phyloP scores from a whole-genome alignment of 2,797 vertebrate species.

The Onychomys arenicola region DNA sequence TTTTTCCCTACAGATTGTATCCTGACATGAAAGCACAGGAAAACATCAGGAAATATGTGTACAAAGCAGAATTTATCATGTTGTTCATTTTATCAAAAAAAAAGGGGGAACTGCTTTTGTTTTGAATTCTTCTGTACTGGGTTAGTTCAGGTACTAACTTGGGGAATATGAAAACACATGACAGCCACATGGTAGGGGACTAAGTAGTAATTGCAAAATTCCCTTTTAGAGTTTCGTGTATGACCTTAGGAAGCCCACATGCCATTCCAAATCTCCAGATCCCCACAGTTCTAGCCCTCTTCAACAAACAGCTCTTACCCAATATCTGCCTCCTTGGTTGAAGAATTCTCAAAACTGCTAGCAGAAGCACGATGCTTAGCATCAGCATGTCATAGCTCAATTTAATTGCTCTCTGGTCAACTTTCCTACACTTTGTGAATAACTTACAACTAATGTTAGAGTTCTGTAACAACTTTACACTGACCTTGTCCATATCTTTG shows the following conservation, averaged over 20 bases:
- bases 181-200: constrained; percentile 30
- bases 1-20: background rate
- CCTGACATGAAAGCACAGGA: background rate
- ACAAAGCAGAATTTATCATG: background rate
- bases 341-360: constrained; percentile 3
- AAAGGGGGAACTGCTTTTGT: constrained; percentile 50
- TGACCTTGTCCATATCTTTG: background rate
- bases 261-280: background rate
- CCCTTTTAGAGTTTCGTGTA: background rate
- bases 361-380: background rate
- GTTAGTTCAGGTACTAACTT: constrained; percentile 46
- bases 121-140: constrained; percentile 27
- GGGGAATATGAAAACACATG: constrained; percentile 51
- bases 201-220: constrained; percentile 31
- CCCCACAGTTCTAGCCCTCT: background rate
- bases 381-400: background rate
- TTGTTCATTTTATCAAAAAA: background rate
- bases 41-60: constrained; percentile 3
- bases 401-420: background rate
- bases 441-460: background rate
- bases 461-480: background rate
- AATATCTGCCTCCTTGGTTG: background rate
- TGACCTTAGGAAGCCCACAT: constrained; percentile 41
- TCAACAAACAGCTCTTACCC: background rate
- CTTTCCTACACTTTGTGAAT: background rate